Conservation (phyloP, 2,113 vertebrate genomes). For the Pica pica region DNA sequence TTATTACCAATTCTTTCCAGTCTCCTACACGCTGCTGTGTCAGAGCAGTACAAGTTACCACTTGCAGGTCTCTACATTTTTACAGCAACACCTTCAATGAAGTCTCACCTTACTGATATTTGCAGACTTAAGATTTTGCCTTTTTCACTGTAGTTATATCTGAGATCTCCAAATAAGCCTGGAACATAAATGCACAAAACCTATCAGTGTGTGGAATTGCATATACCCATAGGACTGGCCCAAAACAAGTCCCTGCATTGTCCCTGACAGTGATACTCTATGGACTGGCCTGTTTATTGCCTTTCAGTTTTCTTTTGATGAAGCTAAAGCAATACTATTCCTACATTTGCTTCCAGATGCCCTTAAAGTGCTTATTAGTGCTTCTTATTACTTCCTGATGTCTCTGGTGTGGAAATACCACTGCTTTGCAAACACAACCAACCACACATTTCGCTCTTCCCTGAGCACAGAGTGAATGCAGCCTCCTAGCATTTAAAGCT, state of each 20-base stretch:
- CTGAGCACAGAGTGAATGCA: neutral
- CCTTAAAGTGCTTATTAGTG: neutral
- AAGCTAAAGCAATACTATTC: neutral
- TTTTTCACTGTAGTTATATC: neutral
- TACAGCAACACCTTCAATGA: neutral
- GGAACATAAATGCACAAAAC: neutral
- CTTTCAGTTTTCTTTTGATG: neutral
- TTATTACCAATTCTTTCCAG: neutral
- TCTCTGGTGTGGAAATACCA: neutral
- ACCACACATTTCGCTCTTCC: neutral
- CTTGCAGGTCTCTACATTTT: neutral
- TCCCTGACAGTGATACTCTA: neutral
- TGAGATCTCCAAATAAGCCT: neutral
- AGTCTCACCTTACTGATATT: neutral
- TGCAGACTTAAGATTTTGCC: neutral
- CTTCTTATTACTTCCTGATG: neutral
- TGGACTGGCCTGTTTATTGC: neutral
- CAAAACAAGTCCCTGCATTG: neutral
- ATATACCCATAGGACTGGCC: neutral
- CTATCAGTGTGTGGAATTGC: neutral
- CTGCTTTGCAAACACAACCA: neutral
- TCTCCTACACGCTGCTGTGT: neutral
- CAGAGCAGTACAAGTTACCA: neutral
- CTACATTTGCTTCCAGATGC: neutral
- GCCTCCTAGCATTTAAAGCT: neutral